These are phyloP conservation scores for Drosophila ohnishii DNA, from an alignment of 1,140 invertebrate species.

Conservation along the genomic window DNA sequence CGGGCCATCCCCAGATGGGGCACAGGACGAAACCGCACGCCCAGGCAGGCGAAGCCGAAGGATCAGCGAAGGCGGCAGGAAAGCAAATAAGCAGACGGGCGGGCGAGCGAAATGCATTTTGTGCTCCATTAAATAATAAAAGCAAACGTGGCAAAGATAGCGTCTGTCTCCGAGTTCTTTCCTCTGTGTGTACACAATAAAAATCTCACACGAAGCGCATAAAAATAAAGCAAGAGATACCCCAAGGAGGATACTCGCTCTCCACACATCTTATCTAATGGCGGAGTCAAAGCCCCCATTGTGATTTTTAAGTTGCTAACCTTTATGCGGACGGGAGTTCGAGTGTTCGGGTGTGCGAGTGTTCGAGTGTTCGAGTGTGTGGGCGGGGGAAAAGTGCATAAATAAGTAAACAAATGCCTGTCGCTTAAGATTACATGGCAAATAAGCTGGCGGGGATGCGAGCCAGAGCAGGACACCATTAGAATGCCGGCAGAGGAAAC, in stretches of 20 bases:
- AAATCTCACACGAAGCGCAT: slow-evolving; percentile 81
- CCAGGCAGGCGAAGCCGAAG: slow-evolving; percentile 7
- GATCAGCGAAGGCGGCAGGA: slow-evolving; percentile 15
- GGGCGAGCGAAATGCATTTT: slow-evolving; percentile 74
- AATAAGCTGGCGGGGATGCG: slow-evolving; percentile 59
- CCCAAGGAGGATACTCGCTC: slow-evolving; percentile 35
- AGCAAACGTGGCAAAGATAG: slow-evolving; percentile 78
- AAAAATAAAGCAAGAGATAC: slow-evolving; percentile 72
- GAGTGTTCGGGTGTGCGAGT: slow-evolving; percentile 13
- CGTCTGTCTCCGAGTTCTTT: slow-evolving; percentile 56
- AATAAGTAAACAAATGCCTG: slow-evolving; percentile 81
- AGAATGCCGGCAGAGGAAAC: slow-evolving; percentile 58
- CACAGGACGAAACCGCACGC: slow-evolving; percentile 37
- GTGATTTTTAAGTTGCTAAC: slow-evolving; percentile 78
- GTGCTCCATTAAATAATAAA: slow-evolving; percentile 82
- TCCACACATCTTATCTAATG: slow-evolving; percentile 69
- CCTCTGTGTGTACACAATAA: slow-evolving; percentile 71
- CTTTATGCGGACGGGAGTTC: slow-evolving; percentile 44
- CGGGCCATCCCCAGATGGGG: slow-evolving; percentile 5
- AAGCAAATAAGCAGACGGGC: slow-evolving; percentile 34
- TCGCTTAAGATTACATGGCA: slow-evolving; percentile 81
- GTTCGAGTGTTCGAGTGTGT: slow-evolving; percentile 15
- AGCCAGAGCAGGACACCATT: slow-evolving; percentile 67
- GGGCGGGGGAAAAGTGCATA: slow-evolving; percentile 67
- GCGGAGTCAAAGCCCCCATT: slow-evolving; percentile 75